A percentile compares a stretch with the other conserved stretches of the same genome.
Conservation (phyloP, 2,888 invertebrate species). For the Drosophila niveifrons region DNA sequence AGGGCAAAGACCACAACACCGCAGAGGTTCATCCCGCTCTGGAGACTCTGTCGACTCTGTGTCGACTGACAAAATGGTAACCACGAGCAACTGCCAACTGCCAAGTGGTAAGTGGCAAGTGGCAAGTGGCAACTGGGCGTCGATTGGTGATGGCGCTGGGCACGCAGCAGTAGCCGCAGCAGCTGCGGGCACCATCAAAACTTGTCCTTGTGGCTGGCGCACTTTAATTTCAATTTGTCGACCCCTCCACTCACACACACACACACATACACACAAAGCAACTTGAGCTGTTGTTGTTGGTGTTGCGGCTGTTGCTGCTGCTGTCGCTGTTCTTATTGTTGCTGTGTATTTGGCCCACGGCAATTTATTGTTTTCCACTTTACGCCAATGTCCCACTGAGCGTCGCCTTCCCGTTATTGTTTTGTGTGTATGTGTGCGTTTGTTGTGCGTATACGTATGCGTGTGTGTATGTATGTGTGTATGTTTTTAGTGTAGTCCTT, state of each 20-base stretch:
- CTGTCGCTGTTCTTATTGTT: slow-evolving; percentile 21
- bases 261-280: neutral
- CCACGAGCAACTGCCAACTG: slow-evolving; percentile 21
- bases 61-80: slow-evolving; percentile 8
- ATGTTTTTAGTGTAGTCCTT: slow-evolving; percentile 52
- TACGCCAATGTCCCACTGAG: slow-evolving; percentile 61
- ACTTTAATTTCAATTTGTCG: slow-evolving; percentile 79
- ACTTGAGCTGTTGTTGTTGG: slow-evolving; percentile 22
- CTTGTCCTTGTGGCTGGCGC: slow-evolving; percentile 74
- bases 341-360: slow-evolving; percentile 54
- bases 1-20: slow-evolving; percentile 65
- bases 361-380: slow-evolving; percentile 81
- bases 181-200: slow-evolving; percentile 77
- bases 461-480: slow-evolving; percentile 30
- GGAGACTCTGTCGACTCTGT: slow-evolving; percentile 24
- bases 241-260: slow-evolving; percentile 11
- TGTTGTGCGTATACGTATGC: slow-evolving; percentile 14
- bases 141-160: slow-evolving; percentile 29
- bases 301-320: slow-evolving; percentile 16
- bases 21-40: slow-evolving; percentile 54
- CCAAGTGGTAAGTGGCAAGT: slow-evolving; percentile 28
- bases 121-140: slow-evolving; percentile 22
- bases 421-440: slow-evolving; percentile 17
- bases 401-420: slow-evolving; percentile 52
- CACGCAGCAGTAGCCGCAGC: slow-evolving; percentile 61